A percentile compares a stretch with the other conserved stretches of the same genome.
Conservation (phyloP, 2,797 vertebrate genomes). For the Denticeps clupeoides region DNA sequence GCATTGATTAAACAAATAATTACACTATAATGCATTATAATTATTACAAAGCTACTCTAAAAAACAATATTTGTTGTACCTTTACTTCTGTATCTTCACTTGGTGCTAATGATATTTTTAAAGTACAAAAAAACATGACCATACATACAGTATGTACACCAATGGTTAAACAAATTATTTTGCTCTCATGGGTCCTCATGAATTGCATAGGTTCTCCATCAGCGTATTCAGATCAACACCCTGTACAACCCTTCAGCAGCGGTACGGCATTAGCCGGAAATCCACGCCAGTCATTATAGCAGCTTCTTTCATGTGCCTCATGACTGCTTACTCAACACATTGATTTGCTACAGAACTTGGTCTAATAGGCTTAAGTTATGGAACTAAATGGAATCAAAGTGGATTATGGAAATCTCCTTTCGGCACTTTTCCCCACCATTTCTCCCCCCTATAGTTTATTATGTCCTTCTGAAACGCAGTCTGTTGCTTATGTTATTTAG, state of each 20-base stretch:
- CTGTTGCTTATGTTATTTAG: not conserved
- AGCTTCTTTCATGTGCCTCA: slow-evolving; percentile 10
- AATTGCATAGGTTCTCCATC: too few relatives aligned
- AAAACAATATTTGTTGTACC: too few relatives aligned
- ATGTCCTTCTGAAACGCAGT: slow-evolving; percentile 7
- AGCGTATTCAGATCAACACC: too few relatives aligned
- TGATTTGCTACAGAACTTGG: slow-evolving; percentile 35
- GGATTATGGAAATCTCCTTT: slow-evolving; percentile 50
- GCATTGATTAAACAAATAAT: too few relatives aligned
- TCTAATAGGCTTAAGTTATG: slow-evolving; percentile 44
- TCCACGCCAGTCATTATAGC: slow-evolving; percentile 10
- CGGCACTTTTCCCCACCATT: slow-evolving; percentile 26
- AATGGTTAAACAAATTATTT: too few relatives aligned
- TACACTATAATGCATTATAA: too few relatives aligned
- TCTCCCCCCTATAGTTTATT: slow-evolving; percentile 24
- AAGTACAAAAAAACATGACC: too few relatives aligned
- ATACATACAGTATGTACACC: too few relatives aligned
- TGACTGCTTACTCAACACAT: slow-evolving; percentile 28
- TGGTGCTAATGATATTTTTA: too few relatives aligned
- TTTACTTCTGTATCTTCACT: too few relatives aligned
- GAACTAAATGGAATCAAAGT: slow-evolving; percentile 45
- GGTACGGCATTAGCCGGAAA: slow-evolving; percentile 7
- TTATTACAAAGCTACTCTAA: too few relatives aligned
- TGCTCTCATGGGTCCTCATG: too few relatives aligned
- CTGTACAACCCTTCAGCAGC: not conserved